Conservation (phyloP, 1,140 invertebrate species). For the Meteorus sp. region DNA sequence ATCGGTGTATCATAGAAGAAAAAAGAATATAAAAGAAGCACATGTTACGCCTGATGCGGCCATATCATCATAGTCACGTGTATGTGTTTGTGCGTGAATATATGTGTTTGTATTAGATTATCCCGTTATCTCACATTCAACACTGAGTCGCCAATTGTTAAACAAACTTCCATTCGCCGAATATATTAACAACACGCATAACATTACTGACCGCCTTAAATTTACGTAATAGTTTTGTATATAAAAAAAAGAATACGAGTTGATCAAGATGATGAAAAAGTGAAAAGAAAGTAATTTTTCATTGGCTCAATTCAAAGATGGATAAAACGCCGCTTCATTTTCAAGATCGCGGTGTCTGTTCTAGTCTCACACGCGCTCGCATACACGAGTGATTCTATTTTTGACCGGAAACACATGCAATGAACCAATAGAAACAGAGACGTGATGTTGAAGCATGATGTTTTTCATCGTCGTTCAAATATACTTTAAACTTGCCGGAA, state of each 20-base stretch:
- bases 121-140: slow-evolving; percentile 14
- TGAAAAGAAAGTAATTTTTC: too few relatives aligned
- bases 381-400: slow-evolving; percentile 13
- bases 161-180: slow-evolving; percentile 3
- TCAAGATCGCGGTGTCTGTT: slow-evolving; percentile 6
- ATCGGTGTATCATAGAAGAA: too few relatives aligned
- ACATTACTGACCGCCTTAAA: background rate
- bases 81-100: slow-evolving; percentile 9
- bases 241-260: too few relatives aligned
- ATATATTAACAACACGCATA: background rate
- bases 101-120: slow-evolving; percentile 9
- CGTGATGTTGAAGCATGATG: background rate
- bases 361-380: background rate
- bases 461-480: background rate
- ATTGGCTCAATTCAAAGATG: too few relatives aligned
- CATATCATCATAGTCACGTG: too few relatives aligned
- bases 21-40: background rate
- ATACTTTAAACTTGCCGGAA: too few relatives aligned
- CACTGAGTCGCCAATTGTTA: too few relatives aligned
- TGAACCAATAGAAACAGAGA: background rate
- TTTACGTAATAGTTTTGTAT: background rate
- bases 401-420: slow-evolving; percentile 18
- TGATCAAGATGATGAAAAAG: too few relatives aligned
- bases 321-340: slow-evolving; percentile 14
- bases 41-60: too few relatives aligned